Evolutionary conservation across 1,140 invertebrate species (phyloP).

Genomic region (Drosophila repletoides): DNA sequence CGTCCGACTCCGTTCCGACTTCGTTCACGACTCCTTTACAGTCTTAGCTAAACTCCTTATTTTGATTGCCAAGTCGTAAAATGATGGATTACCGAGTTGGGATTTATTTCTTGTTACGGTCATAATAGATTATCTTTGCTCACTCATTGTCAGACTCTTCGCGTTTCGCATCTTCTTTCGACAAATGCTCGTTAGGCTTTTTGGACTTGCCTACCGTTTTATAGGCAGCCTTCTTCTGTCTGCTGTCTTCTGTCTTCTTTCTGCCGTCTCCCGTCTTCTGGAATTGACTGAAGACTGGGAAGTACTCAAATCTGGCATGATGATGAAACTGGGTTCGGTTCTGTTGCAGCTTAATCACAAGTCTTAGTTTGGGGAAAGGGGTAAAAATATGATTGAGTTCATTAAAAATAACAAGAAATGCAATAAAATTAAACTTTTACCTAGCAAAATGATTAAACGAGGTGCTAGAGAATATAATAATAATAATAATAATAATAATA

Average conservation of each 20-base stretch:
- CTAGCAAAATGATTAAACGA: constrained; percentile 9
- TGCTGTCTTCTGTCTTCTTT: no score
- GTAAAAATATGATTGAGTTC: constrained; percentile 20
- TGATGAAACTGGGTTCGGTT: background rate
- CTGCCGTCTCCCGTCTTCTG: background rate
- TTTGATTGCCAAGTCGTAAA: constrained; percentile 75
- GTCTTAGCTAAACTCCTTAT: constrained; percentile 74
- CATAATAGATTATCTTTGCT: constrained; percentile 78
- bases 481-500: no score
- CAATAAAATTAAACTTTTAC: constrained; percentile 28
- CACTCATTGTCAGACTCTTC: constrained; percentile 65
- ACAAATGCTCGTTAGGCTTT: constrained; percentile 57
- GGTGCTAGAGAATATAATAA: background rate
- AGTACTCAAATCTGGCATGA: constrained; percentile 12
- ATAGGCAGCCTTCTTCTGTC: no score
- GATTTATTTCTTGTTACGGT: constrained; percentile 77
- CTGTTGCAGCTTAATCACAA: constrained; percentile 32
- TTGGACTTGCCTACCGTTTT: constrained; percentile 45
- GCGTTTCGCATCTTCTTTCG: constrained; percentile 34
- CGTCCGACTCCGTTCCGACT: background rate
- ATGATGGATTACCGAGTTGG: constrained; percentile 77
- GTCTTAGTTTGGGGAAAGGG: background rate
- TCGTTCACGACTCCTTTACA: constrained; percentile 17
- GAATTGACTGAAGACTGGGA: background rate
- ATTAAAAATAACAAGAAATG: constrained; percentile 32